These are phyloP conservation scores for Eupithecia vulgata DNA, from an alignment of 2,888 invertebrate genomes.

Conservation along the genomic window DNA sequence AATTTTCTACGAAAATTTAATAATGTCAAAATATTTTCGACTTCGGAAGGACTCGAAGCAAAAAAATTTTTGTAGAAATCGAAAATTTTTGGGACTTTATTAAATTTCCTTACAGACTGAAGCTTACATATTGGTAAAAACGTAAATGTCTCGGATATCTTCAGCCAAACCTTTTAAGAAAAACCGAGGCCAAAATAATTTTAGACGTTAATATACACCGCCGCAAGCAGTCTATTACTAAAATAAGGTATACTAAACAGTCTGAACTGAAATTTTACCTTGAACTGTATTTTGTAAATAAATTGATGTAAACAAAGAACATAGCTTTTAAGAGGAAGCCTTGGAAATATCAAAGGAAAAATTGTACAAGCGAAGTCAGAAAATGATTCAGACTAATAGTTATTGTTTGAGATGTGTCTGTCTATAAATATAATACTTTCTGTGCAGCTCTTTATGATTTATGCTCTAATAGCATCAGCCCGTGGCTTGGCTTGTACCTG, in stretches of 20 bases:
- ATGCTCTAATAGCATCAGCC: not conserved
- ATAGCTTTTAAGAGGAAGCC: constrained; percentile 8
- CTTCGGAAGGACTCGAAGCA: too few relatives aligned
- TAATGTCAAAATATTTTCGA: too few relatives aligned
- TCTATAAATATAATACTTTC: not conserved
- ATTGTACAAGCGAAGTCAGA: constrained; percentile 22
- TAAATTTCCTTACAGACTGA: too few relatives aligned
- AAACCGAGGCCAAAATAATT: not conserved
- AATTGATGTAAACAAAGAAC: constrained; percentile 9
- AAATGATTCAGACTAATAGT: constrained; percentile 11
- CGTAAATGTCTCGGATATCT: not conserved
- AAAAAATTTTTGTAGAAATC: too few relatives aligned
- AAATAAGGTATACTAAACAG: not conserved
- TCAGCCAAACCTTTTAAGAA: not conserved
- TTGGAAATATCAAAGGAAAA: constrained; percentile 13
- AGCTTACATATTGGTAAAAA: too few relatives aligned
- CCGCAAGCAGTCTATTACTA: not conserved
- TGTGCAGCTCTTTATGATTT: not conserved
- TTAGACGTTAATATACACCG: not conserved
- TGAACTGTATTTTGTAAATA: constrained; percentile 11
- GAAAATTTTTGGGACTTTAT: too few relatives aligned
- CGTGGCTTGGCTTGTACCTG: too few relatives aligned
- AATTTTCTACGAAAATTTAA: too few relatives aligned
- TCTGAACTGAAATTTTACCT: not conserved
- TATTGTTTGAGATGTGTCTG: constrained; percentile 21